Evolutionary conservation across 2,888 invertebrate genomes (phyloP).

Genomic region (Aspidiotus destructor): DNA sequence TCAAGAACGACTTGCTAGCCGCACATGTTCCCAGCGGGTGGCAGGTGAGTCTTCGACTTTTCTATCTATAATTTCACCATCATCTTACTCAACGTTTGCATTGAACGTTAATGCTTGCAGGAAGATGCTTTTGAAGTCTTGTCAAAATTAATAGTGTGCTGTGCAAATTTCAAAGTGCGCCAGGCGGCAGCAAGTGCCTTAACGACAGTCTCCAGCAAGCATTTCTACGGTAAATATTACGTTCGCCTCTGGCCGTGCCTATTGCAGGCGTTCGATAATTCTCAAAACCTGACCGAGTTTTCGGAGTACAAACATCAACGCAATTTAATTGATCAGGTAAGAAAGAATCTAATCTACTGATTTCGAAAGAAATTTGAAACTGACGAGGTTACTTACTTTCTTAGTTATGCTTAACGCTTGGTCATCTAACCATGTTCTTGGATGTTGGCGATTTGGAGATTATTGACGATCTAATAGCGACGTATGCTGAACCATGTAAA

Average conservation of each 20-base stretch:
- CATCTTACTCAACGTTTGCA: neutral
- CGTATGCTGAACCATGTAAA: slow-evolving; percentile 5
- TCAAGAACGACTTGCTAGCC: slow-evolving; percentile 19
- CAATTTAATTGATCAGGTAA: slow-evolving; percentile 66
- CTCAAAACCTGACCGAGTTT: slow-evolving; percentile 67
- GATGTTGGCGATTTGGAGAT: neutral
- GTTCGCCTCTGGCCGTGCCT: slow-evolving; percentile 59
- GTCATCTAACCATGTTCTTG: slow-evolving; percentile 12
- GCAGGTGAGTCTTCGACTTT: slow-evolving; percentile 17
- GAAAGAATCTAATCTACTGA: neutral
- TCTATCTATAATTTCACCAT: neutral
- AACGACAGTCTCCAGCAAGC: slow-evolving; percentile 51
- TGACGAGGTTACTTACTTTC: neutral
- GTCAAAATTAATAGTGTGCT: slow-evolving; percentile 56
- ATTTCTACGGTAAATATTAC: slow-evolving; percentile 55
- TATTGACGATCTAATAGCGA: neutral
- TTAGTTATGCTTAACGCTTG: slow-evolving; percentile 14
- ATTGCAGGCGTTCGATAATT: slow-evolving; percentile 63
- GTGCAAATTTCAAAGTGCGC: slow-evolving; percentile 79
- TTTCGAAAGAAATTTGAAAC: no score
- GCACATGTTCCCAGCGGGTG: slow-evolving; percentile 3
- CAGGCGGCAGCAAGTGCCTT: slow-evolving; percentile 75
- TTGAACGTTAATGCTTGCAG: slow-evolving; percentile 42
- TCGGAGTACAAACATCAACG: slow-evolving; percentile 79
- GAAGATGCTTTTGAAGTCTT: slow-evolving; percentile 55